Base-by-base conservation (phyloP, 2,113 vertebrate species). In the Paedocypris sp. region DNA sequence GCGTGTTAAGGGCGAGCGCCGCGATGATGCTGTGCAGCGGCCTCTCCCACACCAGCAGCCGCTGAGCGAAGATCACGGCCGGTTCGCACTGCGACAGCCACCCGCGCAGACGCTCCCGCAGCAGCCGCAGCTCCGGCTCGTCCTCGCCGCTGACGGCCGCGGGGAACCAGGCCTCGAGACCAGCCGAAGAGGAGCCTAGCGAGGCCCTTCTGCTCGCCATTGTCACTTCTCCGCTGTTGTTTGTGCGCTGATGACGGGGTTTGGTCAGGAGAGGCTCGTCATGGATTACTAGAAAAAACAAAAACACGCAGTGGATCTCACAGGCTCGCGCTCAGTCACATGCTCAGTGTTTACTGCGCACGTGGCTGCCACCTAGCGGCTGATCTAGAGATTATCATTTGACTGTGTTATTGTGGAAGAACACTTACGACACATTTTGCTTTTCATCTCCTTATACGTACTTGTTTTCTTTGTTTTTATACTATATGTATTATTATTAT, bases 21-120 rank as follows among this genome's bases (percentile, higher is more conserved):
- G 84, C 89, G 50, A 84, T 75, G 77, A 91, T 73, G 83, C 93
- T 97, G 71, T 88, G 87, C 62, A 95, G 73, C 62, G 93, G 91
- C 83, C 87, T 90, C 82, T 97, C 93, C 92, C 93, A 96, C 20
- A 97, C 93, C 75, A 94, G 74, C 66, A 95, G 83, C 67, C 89
- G 77, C 87, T 95, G 92, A 69, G 79, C 73, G 60, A 83, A 82
- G 41, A 82, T 80, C 73, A 94, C 73, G 67, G 72, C 79, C 18
- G 86, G 79, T 77, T 92, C 93, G 22, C 84, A 80, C 59, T 69
- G 84, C 61, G 66, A 67, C 50, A 88, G 62, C 89, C 89, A 89
- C 28, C 81, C 85, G 61, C 86, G 84, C 32, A 93, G 87, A 48
- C 83, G 74, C 71, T 88, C 85, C 73, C 85, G 77, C 69, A 93